A percentile compares a stretch with the other conserved stretches of the same genome.
These are phyloP conservation scores for Andrena camellia DNA, from an alignment of 2,888 invertebrate genomes.

Conservation along the genomic window DNA sequence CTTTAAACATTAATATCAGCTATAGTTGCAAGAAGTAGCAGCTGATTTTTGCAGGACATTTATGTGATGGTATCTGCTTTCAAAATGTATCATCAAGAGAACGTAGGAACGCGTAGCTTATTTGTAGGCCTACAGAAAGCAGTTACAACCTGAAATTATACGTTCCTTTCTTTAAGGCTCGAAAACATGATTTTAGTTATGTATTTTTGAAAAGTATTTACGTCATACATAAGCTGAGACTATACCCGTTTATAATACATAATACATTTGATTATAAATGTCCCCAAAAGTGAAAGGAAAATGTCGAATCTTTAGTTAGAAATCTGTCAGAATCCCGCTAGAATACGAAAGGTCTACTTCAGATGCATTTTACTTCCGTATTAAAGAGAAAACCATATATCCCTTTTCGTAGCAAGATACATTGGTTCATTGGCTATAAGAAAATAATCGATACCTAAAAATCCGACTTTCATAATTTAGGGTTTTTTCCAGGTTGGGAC, in stretches of 20 bases:
- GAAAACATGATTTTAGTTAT: background rate
- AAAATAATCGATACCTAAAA: background rate
- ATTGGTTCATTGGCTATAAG: background rate
- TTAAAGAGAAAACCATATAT: background rate
- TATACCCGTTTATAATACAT: background rate
- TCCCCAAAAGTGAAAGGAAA: background rate
- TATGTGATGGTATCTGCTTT: background rate
- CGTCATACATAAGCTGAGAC: background rate
- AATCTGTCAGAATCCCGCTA: background rate
- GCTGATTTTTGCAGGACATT: background rate
- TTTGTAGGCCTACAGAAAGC: background rate
- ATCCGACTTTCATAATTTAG: background rate
- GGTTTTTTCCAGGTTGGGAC: background rate
- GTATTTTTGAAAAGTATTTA: background rate
- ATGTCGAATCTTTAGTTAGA: background rate
- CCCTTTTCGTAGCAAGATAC: background rate
- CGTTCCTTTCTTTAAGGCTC: background rate
- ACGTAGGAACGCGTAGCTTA: background rate
- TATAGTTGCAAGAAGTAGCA: background rate
- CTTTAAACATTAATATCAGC: conserved; percentile 4
- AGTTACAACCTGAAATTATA: background rate
- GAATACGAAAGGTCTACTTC: background rate
- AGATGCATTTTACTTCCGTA: background rate
- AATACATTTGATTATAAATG: background rate
- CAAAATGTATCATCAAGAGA: background rate